Percentiles rank a stretch among this genome's conserved stretches.
These are phyloP conservation scores for Kradibia gibbosae DNA, from an alignment of 1,140 invertebrate genomes.

Conservation along the genomic window DNA sequence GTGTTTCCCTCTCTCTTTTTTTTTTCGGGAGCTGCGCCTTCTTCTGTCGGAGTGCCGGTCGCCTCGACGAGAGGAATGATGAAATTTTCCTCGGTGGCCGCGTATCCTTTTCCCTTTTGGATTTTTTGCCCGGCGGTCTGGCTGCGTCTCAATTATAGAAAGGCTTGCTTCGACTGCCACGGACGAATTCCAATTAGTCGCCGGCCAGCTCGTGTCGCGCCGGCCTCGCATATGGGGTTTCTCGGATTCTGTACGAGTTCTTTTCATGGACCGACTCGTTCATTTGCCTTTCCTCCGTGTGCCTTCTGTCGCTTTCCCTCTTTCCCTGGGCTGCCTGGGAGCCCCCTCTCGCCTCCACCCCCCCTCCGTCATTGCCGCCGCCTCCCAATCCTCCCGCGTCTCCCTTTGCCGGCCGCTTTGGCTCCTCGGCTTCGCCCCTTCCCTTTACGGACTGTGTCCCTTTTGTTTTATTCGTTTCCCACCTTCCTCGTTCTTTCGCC, in stretches of 20 bases:
- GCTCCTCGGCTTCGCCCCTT: constrained; percentile 39
- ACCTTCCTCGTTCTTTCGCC: constrained; percentile 31
- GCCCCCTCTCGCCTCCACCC: neutral
- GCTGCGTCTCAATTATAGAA: constrained; percentile 73
- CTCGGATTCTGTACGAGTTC: constrained; percentile 73
- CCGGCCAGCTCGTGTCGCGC: constrained; percentile 67
- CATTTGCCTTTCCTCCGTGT: constrained; percentile 72
- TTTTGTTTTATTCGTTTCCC: constrained; percentile 40
- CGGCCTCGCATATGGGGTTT: constrained; percentile 70
- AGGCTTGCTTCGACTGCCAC: constrained; percentile 72
- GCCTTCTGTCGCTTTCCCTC: constrained; percentile 43
- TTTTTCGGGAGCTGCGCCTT: neutral
- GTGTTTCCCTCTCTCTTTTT: constrained; percentile 1
- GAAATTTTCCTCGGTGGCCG: constrained; percentile 57
- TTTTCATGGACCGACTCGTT: constrained; percentile 71
- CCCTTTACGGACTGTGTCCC: constrained; percentile 45
- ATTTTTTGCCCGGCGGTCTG: constrained; percentile 62
- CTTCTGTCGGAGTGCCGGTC: constrained; percentile 18
- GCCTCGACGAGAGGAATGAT: constrained; percentile 50
- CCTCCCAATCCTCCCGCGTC: neutral
- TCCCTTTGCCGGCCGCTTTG: neutral
- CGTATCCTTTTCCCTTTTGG: constrained; percentile 61
- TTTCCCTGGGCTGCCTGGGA: neutral
- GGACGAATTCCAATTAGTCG: constrained; percentile 74
- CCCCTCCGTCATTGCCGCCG: neutral